Base-by-base conservation (phyloP, 2,113 vertebrate genomes). In the Leucoraja erinaceus region DNA sequence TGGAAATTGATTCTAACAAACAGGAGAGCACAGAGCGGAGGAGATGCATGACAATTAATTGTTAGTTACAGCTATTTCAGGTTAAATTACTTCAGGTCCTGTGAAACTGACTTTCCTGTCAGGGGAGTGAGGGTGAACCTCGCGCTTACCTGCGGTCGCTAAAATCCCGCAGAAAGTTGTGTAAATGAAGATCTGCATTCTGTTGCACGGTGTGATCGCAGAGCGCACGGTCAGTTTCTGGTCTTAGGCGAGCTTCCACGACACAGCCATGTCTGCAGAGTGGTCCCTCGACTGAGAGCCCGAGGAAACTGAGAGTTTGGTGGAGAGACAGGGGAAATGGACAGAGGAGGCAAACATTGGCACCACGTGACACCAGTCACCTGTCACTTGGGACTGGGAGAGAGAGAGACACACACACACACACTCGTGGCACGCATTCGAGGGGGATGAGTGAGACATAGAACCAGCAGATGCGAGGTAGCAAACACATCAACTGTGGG, bases 111-210 rank as follows among this genome's bases (percentile, higher is more conserved):
- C 8, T 91, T 91, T 72, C 18, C 31, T 11, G 66, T 1, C 7
- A 38, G 18, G n/a, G 31, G 28, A 38, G 28, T 9, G 63, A 16
- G 14, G 2, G 61, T 14, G 12, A 90, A 54, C 31, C 38, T 7
- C 11, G 22, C 22, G 94, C 95, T 68, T 94, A 96, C 96, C 96
- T 95, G 95, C 94, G 93, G 94, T 94, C 90, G 95, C 93, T 93
- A 96, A 91, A 93, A 96, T 94, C 95, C 96, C 96, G n/a, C 95
- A 93, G 68, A 96, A 95, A 95, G 95, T 95, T 94, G 94, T 94
- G 63, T 95, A 94, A 93, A 94, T 93, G 93, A 96, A 94, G 93
- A 95, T 95, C 94, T 93, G 93, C 96, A 96, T 96, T 93, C 94
- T 96, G 94, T 68, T 76, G 88, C 83, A 90, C 93, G 11, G 33